phyloP scores from a whole-genome alignment of 1,140 invertebrate genomes.

The Steinernema feltiae region DNA sequence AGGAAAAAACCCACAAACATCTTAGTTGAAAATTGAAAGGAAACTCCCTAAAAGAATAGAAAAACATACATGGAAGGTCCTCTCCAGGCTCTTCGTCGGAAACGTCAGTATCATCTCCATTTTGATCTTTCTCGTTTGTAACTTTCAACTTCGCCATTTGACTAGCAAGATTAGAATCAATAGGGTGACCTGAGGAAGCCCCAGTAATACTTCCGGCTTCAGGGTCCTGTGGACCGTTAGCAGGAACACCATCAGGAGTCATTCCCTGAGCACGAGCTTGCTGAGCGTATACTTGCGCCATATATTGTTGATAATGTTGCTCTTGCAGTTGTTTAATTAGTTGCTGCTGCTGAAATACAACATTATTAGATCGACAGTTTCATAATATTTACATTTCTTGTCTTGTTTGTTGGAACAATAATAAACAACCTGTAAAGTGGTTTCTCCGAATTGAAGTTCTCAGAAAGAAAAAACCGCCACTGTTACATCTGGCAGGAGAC shows the following conservation, averaged over 20 bases:
- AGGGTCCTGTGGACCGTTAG: background rate
- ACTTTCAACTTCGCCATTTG: slow-evolving; percentile 22
- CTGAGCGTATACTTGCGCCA: slow-evolving; percentile 39
- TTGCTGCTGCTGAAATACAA: slow-evolving; percentile 28
- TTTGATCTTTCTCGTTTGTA: slow-evolving; percentile 21
- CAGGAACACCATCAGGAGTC: slow-evolving; percentile 2
- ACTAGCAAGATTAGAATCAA: background rate
- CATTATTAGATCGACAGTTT: too few species aligned
- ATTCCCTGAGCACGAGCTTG: slow-evolving; percentile 21
- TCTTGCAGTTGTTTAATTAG: slow-evolving; percentile 41
- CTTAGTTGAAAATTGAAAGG: too few species aligned
- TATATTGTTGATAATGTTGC: slow-evolving; percentile 42
- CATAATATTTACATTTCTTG: too few species aligned
- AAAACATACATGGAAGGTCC: slow-evolving; percentile 37
- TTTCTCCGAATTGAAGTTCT: background rate
- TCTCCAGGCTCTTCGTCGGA: slow-evolving; percentile 40
- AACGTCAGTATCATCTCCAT: slow-evolving; percentile 34
- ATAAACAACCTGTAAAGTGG: too few species aligned
- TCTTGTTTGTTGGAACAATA: too few species aligned
- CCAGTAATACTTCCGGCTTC: background rate
- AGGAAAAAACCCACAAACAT: background rate
- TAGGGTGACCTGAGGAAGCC: background rate
- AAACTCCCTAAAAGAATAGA: background rate
- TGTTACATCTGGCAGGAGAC: background rate
- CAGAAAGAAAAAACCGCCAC: background rate